phyloP scores from a whole-genome alignment of 2,888 invertebrate genomes.

The Harpagoxenus sublaevis region DNA sequence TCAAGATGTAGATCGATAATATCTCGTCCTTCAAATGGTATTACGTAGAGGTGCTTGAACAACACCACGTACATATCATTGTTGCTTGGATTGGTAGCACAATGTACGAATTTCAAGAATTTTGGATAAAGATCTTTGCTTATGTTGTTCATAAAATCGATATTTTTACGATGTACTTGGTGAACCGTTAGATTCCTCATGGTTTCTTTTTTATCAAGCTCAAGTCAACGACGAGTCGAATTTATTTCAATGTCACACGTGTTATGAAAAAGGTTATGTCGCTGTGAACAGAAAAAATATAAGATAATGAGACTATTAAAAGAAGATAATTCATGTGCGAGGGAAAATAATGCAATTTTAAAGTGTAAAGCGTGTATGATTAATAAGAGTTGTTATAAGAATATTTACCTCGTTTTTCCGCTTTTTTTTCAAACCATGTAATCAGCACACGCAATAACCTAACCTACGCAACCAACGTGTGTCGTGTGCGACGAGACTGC shows the following conservation, averaged over 20 bases:
- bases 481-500: too few relatives aligned
- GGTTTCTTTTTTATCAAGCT: neutral
- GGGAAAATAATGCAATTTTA: too few relatives aligned
- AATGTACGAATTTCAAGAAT: slow-evolving; percentile 58
- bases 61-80: slow-evolving; percentile 78
- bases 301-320: too few relatives aligned
- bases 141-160: slow-evolving; percentile 58
- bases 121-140: neutral
- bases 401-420: too few relatives aligned
- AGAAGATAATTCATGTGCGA: too few relatives aligned
- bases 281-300: too few relatives aligned
- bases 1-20: neutral
- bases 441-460: too few relatives aligned
- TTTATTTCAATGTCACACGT: neutral
- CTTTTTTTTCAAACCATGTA: too few relatives aligned
- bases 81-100: slow-evolving; percentile 76
- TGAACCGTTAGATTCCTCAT: slow-evolving; percentile 82
- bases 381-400: too few relatives aligned
- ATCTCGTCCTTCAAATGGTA: slow-evolving; percentile 62
- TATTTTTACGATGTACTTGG: slow-evolving; percentile 64
- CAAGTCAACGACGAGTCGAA: neutral
- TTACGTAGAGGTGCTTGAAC: slow-evolving; percentile 67
- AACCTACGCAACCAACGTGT: too few relatives aligned
- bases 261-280: too few relatives aligned
- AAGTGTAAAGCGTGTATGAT: too few relatives aligned